phyloP scores from a whole-genome alignment of 1,140 invertebrate genomes.

The Archegozetes longisetosus region DNA sequence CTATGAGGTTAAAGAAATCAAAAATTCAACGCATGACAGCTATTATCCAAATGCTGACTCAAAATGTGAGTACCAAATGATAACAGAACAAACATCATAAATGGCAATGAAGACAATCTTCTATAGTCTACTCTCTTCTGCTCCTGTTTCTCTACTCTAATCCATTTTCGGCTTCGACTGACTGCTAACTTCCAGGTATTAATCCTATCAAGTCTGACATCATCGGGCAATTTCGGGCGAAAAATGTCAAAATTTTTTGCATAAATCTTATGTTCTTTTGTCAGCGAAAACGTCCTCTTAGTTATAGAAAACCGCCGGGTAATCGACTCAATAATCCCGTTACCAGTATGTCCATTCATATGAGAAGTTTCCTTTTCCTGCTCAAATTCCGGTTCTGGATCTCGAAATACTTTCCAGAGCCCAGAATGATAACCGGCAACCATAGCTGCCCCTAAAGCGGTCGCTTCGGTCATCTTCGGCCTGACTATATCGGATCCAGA shows the following conservation, averaged over 20 bases:
- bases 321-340: not conserved
- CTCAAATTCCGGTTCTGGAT: not conserved
- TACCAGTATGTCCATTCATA: not conserved
- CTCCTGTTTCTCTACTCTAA: conserved; percentile 4
- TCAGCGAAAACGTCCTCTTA: not conserved
- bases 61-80: conserved; percentile 11
- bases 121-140: conserved; percentile 7
- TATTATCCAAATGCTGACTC: not conserved
- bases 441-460: conserved; percentile 74
- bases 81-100: conserved; percentile 6
- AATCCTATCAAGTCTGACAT: not conserved
- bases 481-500: conserved; percentile 66
- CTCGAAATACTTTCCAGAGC: conserved; percentile 32
- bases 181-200: conserved; percentile 6
- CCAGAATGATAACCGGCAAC: conserved; percentile 65
- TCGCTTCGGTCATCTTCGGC: conserved; percentile 67
- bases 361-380: not conserved
- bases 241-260: not conserved
- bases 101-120: conserved; percentile 10
- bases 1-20: no score
- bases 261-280: not conserved
- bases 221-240: not conserved
- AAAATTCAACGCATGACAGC: no score
- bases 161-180: conserved; percentile 5
- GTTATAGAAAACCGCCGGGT: not conserved